Conservation (phyloP, 2,888 invertebrate genomes). For the Tenthredo scrophulariae region DNA sequence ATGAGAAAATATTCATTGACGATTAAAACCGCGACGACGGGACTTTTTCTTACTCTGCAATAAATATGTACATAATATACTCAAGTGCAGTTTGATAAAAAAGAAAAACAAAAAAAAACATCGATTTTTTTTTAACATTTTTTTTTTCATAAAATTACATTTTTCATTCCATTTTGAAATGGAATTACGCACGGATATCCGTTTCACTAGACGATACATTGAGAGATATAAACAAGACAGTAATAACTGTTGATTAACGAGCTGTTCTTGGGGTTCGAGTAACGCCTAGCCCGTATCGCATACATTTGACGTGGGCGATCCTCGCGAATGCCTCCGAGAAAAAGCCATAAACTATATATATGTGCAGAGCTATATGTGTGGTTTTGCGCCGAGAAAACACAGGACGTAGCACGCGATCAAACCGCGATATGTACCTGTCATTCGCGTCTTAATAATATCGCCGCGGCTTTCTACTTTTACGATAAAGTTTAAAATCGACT, state of each 20-base stretch:
- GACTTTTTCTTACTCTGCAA: too few species aligned
- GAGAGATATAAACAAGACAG: slow-evolving; percentile 34
- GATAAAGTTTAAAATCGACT: background rate
- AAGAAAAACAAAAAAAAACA: too few species aligned
- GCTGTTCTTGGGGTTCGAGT: slow-evolving; percentile 6
- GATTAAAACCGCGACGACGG: background rate
- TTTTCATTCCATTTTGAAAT: background rate
- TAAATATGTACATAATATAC: too few species aligned
- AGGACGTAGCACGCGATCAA: slow-evolving; percentile 33
- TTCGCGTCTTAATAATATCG: background rate
- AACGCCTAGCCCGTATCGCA: background rate
- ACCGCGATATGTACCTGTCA: background rate
- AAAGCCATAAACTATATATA: slow-evolving; percentile 21
- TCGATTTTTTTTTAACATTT: too few species aligned
- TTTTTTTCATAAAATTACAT: background rate
- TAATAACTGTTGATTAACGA: slow-evolving; percentile 30
- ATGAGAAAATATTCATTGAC: background rate
- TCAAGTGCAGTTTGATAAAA: too few species aligned
- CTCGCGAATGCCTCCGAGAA: slow-evolving; percentile 13
- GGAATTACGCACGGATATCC: background rate
- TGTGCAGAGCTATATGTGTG: background rate
- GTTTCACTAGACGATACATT: background rate
- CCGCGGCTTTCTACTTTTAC: background rate
- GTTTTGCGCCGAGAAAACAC: background rate
- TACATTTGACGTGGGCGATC: slow-evolving; percentile 38